phyloP scores from a whole-genome alignment of 2,113 vertebrate genomes.

The Stomatorhinus ivindoensis region DNA sequence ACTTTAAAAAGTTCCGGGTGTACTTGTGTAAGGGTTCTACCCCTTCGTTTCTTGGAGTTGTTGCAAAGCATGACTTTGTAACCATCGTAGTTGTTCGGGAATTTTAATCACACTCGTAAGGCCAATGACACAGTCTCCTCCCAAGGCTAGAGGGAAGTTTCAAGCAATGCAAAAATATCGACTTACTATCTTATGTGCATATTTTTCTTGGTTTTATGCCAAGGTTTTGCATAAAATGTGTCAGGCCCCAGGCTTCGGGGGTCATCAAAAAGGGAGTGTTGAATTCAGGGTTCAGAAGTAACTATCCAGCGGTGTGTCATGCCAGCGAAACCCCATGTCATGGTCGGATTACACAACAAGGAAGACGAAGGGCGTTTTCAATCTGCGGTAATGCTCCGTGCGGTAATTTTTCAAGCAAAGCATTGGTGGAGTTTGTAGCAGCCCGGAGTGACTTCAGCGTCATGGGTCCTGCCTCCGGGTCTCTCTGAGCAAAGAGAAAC shows the following conservation, averaged over 20 bases:
- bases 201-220: background rate
- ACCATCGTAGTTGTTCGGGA: background rate
- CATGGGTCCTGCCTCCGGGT: background rate
- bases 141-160: background rate
- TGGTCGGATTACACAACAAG: background rate
- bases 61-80: background rate
- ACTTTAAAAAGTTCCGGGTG: background rate
- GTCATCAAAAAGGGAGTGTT: background rate
- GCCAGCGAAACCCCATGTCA: background rate
- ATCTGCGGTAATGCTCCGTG: background rate
- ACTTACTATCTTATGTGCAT: background rate
- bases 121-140: background rate
- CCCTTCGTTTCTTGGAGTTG: background rate
- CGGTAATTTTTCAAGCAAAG: background rate
- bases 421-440: background rate
- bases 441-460: background rate
- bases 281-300: background rate
- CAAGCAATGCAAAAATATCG: background rate
- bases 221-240: conserved; percentile 3
- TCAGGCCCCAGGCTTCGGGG: background rate
- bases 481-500: background rate
- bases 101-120: conserved; percentile 9
- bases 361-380: background rate
- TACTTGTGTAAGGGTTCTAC: background rate
- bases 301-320: background rate